Evolutionary conservation across 2,888 invertebrate genomes (phyloP).

Genomic region (Drosophila percnosoma): DNA sequence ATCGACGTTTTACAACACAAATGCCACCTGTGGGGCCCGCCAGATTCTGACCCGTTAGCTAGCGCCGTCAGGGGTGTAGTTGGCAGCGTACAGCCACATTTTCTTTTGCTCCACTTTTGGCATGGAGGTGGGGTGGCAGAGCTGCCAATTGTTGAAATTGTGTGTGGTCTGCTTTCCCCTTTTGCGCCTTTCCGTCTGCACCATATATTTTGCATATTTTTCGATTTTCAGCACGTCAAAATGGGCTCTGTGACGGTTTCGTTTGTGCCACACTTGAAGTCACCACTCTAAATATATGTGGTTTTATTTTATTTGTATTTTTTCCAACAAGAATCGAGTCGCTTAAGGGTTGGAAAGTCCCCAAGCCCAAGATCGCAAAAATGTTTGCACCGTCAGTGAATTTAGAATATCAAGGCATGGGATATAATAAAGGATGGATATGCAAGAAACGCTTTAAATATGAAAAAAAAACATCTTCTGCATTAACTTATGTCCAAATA

Average conservation of each 20-base stretch:
- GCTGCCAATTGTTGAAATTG: conserved; percentile 47
- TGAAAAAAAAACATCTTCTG: background rate
- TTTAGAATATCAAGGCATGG: background rate
- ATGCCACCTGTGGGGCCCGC: conserved; percentile 71
- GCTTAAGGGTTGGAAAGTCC: background rate
- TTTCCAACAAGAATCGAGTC: too few species aligned
- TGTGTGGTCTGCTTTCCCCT: conserved; percentile 24
- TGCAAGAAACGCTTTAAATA: background rate
- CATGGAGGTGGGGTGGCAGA: conserved; percentile 3
- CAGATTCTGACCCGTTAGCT: conserved; percentile 11
- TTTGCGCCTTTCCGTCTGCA: conserved; percentile 14
- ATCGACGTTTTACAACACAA: conserved; percentile 74
- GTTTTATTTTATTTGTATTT: background rate
- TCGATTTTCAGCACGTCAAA: conserved; percentile 31
- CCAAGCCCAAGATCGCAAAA: background rate
- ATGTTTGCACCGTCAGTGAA: background rate
- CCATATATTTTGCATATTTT: conserved; percentile 48
- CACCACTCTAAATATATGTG: conserved; percentile 9
- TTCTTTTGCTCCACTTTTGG: conserved; percentile 38
- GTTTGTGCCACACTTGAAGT: conserved; percentile 37
- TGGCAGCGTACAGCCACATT: conserved; percentile 64
- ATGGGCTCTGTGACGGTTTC: conserved; percentile 24
- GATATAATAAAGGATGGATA: background rate
- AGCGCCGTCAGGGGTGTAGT: conserved; percentile 50
- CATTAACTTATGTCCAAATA: background rate